Evolutionary conservation across 2,888 invertebrate genomes (phyloP).

Genomic region (Apamea anceps): DNA sequence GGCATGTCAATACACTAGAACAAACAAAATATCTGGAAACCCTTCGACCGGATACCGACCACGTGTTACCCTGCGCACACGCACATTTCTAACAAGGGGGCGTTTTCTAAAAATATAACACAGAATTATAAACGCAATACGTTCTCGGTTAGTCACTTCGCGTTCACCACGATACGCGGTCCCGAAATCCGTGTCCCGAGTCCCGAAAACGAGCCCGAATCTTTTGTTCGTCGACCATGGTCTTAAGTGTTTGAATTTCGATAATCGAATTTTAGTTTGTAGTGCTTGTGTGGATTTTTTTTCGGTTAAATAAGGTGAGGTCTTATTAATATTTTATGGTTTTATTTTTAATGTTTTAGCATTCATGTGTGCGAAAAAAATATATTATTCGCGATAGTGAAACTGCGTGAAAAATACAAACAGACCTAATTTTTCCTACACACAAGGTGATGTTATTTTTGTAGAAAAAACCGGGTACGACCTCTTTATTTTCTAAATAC

Average conservation of each 20-base stretch:
- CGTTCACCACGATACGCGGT: constrained; percentile 73
- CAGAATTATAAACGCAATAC: constrained; percentile 79
- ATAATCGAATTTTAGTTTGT: constrained; percentile 10
- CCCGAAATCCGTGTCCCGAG: constrained; percentile 60
- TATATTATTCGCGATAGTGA: not conserved
- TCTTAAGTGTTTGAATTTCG: constrained; percentile 63
- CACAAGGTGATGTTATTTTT: constrained; percentile 52
- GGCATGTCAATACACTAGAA: constrained; percentile 58
- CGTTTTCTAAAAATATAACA: constrained; percentile 88
- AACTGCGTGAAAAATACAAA: constrained; percentile 30
- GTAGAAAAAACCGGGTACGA: constrained; percentile 61
- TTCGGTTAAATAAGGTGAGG: constrained; percentile 21
- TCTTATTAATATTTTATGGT: not conserved
- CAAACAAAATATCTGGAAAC: constrained; percentile 76
- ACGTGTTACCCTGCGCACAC: constrained; percentile 78
- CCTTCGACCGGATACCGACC: constrained; percentile 80
- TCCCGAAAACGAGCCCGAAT: constrained; percentile 45
- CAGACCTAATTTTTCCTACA: constrained; percentile 24
- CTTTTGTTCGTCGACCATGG: constrained; percentile 63
- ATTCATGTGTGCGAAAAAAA: no score
- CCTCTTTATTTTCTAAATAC: constrained; percentile 69
- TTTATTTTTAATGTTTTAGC: not conserved
- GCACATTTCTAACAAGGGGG: constrained; percentile 83
- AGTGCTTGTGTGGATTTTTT: constrained; percentile 50
- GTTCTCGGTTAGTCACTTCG: constrained; percentile 80